Evolutionary conservation across 2,888 invertebrate genomes (phyloP).

Genomic region (Rhamphomyia laevipes): DNA sequence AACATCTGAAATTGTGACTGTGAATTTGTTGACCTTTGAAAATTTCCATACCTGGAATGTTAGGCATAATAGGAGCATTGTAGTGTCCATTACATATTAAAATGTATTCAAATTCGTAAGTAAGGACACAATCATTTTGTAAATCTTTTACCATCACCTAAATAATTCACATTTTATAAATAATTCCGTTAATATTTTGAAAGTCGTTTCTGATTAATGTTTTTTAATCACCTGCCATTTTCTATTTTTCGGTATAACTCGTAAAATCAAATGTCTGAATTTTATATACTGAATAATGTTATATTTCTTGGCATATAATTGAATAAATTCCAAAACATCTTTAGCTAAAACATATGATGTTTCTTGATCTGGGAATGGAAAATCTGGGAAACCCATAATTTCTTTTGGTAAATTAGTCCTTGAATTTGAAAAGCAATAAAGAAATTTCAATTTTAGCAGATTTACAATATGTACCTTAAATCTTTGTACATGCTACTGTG

Average conservation of each 20-base stretch:
- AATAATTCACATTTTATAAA: conserved; percentile 50
- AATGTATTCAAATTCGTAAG: conserved; percentile 60
- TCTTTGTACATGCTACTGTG: conserved; percentile 89
- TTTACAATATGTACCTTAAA: conserved; percentile 49
- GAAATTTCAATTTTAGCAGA: too few species aligned
- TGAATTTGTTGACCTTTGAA: conserved; percentile 53
- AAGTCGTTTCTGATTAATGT: too few species aligned
- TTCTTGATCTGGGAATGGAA: conserved; percentile 58
- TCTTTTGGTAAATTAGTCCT: conserved; percentile 92
- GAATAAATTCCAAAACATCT: conserved; percentile 63
- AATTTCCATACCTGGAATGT: conserved; percentile 52
- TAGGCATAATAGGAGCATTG: conserved; percentile 63
- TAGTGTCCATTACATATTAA: conserved; percentile 85
- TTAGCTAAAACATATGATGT: conserved; percentile 64
- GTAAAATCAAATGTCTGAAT: conserved; percentile 46
- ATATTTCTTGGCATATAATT: conserved; percentile 59
- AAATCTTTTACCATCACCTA: conserved; percentile 36
- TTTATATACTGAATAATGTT: conserved; percentile 52
- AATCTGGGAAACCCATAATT: conserved; percentile 86
- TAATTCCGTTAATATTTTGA: too few species aligned
- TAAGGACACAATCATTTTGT: conserved; percentile 32
- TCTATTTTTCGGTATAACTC: conserved; percentile 42
- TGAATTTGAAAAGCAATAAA: neutral
- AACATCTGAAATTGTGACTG: conserved; percentile 75
- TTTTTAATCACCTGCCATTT: conserved; percentile 49